phyloP scores from a whole-genome alignment of 2,888 invertebrate genomes.

The Oscheius sp. region DNA sequence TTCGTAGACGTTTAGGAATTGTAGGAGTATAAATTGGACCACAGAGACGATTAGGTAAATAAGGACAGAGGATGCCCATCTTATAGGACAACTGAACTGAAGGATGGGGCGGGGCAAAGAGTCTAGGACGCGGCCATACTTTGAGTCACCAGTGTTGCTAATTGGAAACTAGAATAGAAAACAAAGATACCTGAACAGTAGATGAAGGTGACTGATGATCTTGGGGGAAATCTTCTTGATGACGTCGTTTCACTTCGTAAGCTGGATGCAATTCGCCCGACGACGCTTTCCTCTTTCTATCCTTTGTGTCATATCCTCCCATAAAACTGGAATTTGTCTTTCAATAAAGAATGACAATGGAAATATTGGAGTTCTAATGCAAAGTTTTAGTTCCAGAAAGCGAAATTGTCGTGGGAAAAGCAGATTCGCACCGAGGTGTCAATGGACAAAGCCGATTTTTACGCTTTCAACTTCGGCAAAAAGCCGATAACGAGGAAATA shows the following conservation, averaged over 20 bases:
- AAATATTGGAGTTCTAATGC: no score
- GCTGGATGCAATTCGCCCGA: neutral
- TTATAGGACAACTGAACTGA: neutral
- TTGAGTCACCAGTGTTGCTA: no score
- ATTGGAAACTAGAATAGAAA: neutral
- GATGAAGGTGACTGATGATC: neutral
- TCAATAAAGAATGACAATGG: neutral
- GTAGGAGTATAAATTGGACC: neutral
- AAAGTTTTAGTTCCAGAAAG: no score
- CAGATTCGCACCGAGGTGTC: no score
- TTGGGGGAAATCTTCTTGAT: neutral
- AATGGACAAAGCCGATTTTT: no score
- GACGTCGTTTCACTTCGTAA: slow-evolving; percentile 4
- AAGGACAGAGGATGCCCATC: slow-evolving; percentile 14
- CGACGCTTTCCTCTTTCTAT: slow-evolving; percentile 16
- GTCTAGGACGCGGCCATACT: neutral
- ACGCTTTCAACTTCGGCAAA: no score
- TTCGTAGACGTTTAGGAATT: no score
- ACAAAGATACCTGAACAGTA: neutral
- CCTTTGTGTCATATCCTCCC: slow-evolving; percentile 16
- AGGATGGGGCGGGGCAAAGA: slow-evolving; percentile 8
- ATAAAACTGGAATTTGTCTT: slow-evolving; percentile 2
- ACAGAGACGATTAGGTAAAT: slow-evolving; percentile 11
- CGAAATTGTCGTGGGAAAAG: no score
- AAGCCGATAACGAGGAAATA: no score